A percentile compares a stretch with the other conserved stretches of the same genome.
Evolutionary conservation across 2,888 invertebrate genomes (phyloP).

Genomic region (Bhutanitis thaidina): DNA sequence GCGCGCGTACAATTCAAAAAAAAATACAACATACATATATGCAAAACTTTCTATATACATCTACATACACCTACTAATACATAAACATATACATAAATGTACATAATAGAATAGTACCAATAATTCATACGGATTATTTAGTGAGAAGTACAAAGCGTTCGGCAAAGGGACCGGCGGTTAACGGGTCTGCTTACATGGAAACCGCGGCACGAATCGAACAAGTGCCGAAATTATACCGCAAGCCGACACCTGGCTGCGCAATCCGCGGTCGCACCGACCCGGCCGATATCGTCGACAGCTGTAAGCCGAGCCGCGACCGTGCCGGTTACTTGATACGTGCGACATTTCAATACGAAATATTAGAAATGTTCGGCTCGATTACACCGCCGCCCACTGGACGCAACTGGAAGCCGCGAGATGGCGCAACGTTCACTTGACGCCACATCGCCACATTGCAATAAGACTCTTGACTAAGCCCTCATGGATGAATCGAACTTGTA

Average conservation of each 20-base stretch:
- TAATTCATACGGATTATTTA: no score
- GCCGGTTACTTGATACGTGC: constrained; percentile 4
- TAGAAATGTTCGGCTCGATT: constrained; percentile 1
- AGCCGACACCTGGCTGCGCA: not conserved
- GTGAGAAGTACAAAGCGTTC: no score
- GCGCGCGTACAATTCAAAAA: no score
- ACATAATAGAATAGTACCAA: no score
- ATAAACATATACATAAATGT: no score
- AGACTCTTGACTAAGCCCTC: not conserved
- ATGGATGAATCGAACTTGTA: no score
- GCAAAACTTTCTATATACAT: no score
- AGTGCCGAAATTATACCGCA: not conserved
- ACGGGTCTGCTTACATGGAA: no score
- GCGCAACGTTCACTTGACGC: constrained; percentile 10
- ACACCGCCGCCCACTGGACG: not conserved
- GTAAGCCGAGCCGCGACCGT: not conserved
- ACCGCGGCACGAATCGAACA: not conserved
- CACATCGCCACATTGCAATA: constrained; percentile 7
- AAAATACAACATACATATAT: no score
- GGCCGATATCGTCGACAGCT: not conserved
- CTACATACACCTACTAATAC: no score
- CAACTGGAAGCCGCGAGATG: not conserved
- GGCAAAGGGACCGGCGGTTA: no score
- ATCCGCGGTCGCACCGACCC: not conserved
- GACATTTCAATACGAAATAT: constrained; percentile 11